phyloP scores from a whole-genome alignment of 2,888 invertebrate genomes.

The Oeneis ivallda region DNA sequence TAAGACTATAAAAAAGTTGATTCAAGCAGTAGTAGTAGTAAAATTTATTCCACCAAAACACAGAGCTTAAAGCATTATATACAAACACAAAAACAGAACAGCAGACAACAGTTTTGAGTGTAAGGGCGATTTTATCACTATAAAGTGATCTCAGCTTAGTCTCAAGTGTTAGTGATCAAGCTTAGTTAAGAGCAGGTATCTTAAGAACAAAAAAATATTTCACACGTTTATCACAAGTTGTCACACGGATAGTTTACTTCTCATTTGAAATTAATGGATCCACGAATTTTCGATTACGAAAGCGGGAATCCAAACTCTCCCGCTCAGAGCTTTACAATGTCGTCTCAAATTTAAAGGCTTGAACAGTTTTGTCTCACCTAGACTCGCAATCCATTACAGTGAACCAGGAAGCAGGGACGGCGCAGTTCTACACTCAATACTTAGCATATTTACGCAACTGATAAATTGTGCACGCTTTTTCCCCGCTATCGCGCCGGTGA shows the following conservation, averaged over 20 bases:
- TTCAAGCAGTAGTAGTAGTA: no score
- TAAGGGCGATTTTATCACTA: no score
- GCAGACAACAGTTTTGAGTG: no score
- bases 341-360: conserved; percentile 54
- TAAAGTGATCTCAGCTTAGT: no score
- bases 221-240: neutral
- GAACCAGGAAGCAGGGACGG: conserved; percentile 42
- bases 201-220: neutral
- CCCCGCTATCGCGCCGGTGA: conserved; percentile 43
- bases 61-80: no score
- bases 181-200: no score
- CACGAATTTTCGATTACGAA: conserved; percentile 11
- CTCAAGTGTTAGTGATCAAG: no score
- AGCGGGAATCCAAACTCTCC: conserved; percentile 11
- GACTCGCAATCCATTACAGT: conserved; percentile 75
- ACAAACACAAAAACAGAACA: no score
- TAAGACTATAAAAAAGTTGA: no score
- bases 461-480: conserved; percentile 72
- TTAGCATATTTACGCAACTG: conserved; percentile 74
- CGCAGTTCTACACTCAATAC: conserved; percentile 55
- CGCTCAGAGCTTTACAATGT: conserved; percentile 41
- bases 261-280: neutral
- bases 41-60: no score
- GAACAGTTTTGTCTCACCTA: conserved; percentile 74
- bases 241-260: neutral